These are phyloP conservation scores for Temnopleurus reevesii DNA, from an alignment of 53 echinoderm and acorn worm genomes.

Conservation along the genomic window DNA sequence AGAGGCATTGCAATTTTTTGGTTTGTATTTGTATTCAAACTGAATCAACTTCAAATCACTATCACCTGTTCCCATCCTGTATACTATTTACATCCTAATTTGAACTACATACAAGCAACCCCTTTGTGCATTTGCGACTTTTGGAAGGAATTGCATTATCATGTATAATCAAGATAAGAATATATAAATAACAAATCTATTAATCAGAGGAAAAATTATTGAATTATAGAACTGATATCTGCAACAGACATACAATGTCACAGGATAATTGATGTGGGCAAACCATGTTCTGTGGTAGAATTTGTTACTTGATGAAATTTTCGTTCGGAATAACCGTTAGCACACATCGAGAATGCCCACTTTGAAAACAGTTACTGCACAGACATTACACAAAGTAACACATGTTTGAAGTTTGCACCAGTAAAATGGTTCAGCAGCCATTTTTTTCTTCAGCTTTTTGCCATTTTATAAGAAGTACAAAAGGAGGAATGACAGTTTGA, in stretches of 20 bases:
- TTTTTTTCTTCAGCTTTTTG: neutral
- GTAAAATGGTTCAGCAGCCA: neutral
- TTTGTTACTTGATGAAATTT: too few species aligned
- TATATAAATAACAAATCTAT: slow-evolving; percentile 19
- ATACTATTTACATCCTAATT: neutral
- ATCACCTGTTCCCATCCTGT: neutral
- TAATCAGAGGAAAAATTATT: neutral
- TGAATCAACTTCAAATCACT: neutral
- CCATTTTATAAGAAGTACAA: neutral
- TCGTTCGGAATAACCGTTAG: too few species aligned
- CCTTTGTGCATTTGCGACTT: slow-evolving; percentile 30
- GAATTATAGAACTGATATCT: too few species aligned
- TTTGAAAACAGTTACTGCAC: neutral
- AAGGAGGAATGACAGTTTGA: neutral
- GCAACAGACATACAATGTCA: too few species aligned
- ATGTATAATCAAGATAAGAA: neutral
- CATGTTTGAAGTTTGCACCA: neutral
- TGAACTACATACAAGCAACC: neutral
- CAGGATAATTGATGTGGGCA: too few species aligned
- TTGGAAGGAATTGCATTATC: slow-evolving; percentile 15
- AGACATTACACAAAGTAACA: neutral
- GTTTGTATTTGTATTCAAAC: neutral
- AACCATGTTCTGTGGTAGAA: too few species aligned
- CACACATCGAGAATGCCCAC: too few species aligned
- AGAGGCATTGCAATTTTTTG: neutral